phyloP scores from a whole-genome alignment of 2,797 vertebrate species.

The Schizothorax lantsangensis region DNA sequence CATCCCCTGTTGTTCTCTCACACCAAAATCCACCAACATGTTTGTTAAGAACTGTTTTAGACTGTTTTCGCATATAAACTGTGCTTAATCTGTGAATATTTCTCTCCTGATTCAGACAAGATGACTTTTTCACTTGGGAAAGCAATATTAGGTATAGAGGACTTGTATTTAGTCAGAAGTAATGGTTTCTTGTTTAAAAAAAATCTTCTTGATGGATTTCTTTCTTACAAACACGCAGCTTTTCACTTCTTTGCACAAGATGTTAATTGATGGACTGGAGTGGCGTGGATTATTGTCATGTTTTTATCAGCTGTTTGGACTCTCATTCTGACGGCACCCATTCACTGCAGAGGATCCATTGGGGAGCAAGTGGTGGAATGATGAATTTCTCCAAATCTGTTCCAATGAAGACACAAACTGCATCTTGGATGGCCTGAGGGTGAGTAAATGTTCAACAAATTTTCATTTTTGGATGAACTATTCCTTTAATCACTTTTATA shows the following conservation, averaged over 20 bases:
- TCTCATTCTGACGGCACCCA: neutral
- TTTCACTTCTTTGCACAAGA: neutral
- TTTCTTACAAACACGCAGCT: neutral
- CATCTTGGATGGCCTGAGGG: neutral
- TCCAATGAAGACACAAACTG: neutral
- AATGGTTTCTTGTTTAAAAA: neutral
- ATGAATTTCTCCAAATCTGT: neutral
- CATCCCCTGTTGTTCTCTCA: neutral
- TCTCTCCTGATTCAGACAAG: neutral
- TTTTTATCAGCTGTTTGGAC: neutral
- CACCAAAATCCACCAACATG: neutral
- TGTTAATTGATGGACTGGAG: neutral
- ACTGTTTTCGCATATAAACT: neutral
- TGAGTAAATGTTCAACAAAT: neutral
- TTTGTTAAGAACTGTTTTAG: too few relatives aligned
- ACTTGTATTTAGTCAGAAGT: neutral
- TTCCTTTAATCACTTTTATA: neutral
- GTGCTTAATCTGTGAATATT: neutral
- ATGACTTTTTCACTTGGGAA: too few relatives aligned
- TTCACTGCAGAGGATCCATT: neutral
- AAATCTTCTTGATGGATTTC: too few relatives aligned
- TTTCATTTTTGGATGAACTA: neutral
- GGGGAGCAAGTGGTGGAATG: neutral
- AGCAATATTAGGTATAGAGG: neutral
- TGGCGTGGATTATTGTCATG: neutral